A percentile compares a stretch with the other conserved stretches of the same genome.
Conservation (phyloP, 2,113 vertebrate genomes). For the Anarrhichthys ocellatus region DNA sequence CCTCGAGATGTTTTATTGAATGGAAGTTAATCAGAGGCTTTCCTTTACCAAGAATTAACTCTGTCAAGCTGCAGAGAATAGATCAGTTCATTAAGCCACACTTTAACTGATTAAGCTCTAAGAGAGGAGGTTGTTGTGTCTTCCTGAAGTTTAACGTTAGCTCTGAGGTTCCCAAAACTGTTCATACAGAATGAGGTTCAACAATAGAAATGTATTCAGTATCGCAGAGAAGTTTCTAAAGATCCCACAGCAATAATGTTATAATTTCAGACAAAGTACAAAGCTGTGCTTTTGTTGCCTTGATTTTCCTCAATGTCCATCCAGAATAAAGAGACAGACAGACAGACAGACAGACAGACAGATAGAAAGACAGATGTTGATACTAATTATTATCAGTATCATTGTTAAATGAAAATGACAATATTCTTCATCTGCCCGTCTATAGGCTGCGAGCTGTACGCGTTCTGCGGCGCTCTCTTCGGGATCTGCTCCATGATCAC, state of each 20-base stretch:
- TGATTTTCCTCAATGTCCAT: too few relatives aligned
- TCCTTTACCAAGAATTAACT: neutral
- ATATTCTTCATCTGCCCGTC: neutral
- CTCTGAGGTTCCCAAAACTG: neutral
- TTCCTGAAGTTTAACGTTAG: too few relatives aligned
- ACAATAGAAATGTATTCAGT: neutral
- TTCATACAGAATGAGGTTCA: neutral
- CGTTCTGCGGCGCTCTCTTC: slow-evolving; percentile 80
- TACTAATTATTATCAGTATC: neutral
- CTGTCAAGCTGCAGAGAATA: neutral
- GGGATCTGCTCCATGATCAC: slow-evolving; percentile 84
- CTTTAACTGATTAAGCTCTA: too few relatives aligned
- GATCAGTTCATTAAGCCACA: neutral
- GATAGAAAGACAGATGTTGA: neutral
- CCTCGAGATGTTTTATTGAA: too few relatives aligned
- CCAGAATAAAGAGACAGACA: neutral
- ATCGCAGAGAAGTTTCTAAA: neutral
- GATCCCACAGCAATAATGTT: too few relatives aligned
- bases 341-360: neutral
- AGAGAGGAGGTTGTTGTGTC: too few relatives aligned
- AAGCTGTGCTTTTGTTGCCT: neutral
- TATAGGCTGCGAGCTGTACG: slow-evolving; percentile 78
- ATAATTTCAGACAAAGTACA: too few relatives aligned
- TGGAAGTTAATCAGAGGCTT: too few relatives aligned
- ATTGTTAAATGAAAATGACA: neutral